phyloP scores from a whole-genome alignment of 53 echinoderm and acorn worm genomes.

The Paracentrotus lividus region DNA sequence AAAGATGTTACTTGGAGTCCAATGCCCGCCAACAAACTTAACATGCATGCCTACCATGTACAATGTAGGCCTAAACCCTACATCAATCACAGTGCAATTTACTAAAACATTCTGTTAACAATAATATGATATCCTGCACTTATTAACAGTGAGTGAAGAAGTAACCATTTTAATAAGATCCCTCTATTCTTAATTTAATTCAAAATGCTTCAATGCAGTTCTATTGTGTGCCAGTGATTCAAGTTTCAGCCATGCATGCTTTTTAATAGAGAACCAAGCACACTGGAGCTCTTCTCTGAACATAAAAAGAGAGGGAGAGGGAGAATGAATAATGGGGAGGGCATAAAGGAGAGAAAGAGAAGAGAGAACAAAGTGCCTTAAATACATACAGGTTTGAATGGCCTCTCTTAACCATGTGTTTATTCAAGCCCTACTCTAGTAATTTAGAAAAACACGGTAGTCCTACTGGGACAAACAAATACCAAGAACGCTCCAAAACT shows the following conservation, averaged over 20 bases:
- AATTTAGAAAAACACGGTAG: constrained; percentile 65
- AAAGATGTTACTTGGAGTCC: too few species aligned
- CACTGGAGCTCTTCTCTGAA: not conserved
- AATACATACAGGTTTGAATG: constrained; percentile 52
- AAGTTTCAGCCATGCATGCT: constrained; percentile 54
- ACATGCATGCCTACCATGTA: not conserved
- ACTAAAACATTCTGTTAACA: not conserved
- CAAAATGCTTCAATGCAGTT: constrained; percentile 35
- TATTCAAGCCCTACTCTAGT: constrained; percentile 48
- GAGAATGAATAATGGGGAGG: not conserved
- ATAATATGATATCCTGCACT: not conserved
- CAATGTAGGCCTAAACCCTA: too few species aligned
- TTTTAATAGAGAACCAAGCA: constrained; percentile 44
- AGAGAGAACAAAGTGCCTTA: constrained; percentile 55
- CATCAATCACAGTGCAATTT: not conserved
- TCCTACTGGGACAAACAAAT: constrained; percentile 46
- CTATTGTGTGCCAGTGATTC: constrained; percentile 43
- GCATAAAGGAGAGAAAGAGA: constrained; percentile 48
- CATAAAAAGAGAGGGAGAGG: not conserved
- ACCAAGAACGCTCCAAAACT: constrained; percentile 18
- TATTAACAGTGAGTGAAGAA: not conserved
- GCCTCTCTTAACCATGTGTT: constrained; percentile 44
- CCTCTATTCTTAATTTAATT: constrained; percentile 12
- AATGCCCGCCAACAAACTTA: not conserved
- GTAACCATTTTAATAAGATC: constrained; percentile 31